Percentiles rank a stretch among this genome's conserved stretches.
Evolutionary conservation across 2,888 invertebrate genomes (phyloP).

Genomic region (Hirtodrosophila duncani): DNA sequence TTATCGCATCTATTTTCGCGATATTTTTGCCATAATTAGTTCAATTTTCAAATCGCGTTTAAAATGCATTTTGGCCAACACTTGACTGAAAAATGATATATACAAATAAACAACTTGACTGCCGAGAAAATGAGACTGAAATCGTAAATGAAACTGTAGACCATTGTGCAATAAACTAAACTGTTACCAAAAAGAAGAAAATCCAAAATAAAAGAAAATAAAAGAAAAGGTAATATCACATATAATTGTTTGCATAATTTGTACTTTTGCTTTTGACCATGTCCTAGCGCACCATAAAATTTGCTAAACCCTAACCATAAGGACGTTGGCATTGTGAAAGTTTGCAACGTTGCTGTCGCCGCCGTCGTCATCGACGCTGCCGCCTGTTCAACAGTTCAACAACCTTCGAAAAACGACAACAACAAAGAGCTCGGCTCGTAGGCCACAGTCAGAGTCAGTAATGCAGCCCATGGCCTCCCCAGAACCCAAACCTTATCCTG

Average conservation of each 20-base stretch:
- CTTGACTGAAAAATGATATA: conserved; percentile 45
- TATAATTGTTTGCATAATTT: conserved; percentile 28
- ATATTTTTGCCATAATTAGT: conserved; percentile 76
- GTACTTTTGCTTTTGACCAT: conserved; percentile 54
- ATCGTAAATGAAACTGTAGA: conserved; percentile 7
- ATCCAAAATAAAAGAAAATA: conserved; percentile 13
- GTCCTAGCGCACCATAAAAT: conserved; percentile 44
- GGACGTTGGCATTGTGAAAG: conserved; percentile 34
- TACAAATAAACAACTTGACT: conserved; percentile 1
- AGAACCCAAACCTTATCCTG: conserved; percentile 31
- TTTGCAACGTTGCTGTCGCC: conserved; percentile 24
- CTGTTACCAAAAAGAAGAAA: neutral
- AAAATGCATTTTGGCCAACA: conserved; percentile 65
- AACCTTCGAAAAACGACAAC: conserved; percentile 59
- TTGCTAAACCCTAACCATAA: neutral
- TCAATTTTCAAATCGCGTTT: conserved; percentile 78
- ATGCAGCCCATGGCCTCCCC: conserved; percentile 41
- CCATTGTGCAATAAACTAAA: conserved; percentile 6
- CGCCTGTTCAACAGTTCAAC: conserved; percentile 57
- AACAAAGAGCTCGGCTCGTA: conserved; percentile 26
- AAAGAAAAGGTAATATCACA: conserved; percentile 23
- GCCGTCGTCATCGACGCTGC: conserved; percentile 14
- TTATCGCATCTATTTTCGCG: conserved; percentile 76
- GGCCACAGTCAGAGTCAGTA: conserved; percentile 28
- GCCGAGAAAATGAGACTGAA: conserved; percentile 48